These are phyloP conservation scores for Triplophysa siluroides DNA, from an alignment of 2,113 vertebrate genomes.

Conservation along the genomic window DNA sequence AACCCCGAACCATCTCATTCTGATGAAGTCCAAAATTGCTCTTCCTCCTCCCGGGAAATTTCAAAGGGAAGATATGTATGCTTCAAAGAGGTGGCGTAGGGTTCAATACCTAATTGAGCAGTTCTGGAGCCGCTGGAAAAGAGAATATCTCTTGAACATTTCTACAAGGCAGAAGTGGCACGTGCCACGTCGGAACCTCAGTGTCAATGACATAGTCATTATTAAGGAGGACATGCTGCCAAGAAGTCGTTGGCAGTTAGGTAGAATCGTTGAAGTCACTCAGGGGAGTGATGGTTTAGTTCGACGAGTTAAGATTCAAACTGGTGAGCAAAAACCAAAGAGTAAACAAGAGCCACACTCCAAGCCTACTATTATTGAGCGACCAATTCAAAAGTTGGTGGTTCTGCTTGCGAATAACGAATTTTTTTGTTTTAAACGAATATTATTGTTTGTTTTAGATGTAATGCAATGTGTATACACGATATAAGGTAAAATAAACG, in stretches of 20 bases:
- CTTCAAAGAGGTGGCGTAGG: constrained; percentile 2
- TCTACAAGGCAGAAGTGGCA: constrained; percentile 45
- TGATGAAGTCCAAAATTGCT: background rate
- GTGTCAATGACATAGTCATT: constrained; percentile 40
- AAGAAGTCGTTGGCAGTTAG: background rate
- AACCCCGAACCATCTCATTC: background rate
- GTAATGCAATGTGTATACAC: no score
- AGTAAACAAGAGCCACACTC: no score
- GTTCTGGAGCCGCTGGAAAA: constrained; percentile 14
- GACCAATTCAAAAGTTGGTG: background rate
- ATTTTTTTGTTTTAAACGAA: no score
- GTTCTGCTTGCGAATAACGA: background rate
- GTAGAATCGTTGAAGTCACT: background rate
- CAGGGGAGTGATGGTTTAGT: background rate
- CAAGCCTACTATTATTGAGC: background rate
- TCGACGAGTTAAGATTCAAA: background rate
- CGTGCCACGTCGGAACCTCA: constrained; percentile 23
- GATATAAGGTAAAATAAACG: no score
- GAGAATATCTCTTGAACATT: constrained; percentile 28
- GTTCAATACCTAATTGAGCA: background rate
- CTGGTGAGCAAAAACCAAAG: background rate
- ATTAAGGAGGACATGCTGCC: constrained; percentile 31
- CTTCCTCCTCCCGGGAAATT: background rate
- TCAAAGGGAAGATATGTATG: background rate
- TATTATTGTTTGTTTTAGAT: no score